These are phyloP conservation scores for Pterocles orientalis DNA, from an alignment of 2,113 vertebrate species.

Conservation along the genomic window DNA sequence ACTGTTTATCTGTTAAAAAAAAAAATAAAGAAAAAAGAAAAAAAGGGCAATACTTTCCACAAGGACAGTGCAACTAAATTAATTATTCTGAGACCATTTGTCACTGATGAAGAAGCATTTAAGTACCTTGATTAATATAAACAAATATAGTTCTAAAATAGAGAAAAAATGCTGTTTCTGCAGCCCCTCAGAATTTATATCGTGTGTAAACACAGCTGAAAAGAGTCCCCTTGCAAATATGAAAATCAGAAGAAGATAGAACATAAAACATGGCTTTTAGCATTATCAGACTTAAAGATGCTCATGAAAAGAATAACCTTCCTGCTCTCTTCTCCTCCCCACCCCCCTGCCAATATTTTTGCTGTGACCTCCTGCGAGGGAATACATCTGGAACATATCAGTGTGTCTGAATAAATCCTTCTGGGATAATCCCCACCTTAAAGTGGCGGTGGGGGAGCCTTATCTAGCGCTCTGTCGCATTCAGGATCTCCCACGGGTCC, in stretches of 20 bases:
- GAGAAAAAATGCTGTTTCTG: not conserved
- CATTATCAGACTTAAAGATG: not conserved
- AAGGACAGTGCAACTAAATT: not conserved
- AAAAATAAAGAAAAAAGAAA: not conserved
- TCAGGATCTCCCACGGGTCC: not conserved
- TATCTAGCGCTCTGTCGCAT: not conserved
- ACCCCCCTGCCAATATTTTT: not conserved
- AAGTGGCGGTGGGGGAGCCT: not conserved
- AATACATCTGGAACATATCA: not conserved
- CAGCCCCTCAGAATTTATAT: not conserved
- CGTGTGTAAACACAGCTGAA: not conserved
- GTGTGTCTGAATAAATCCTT: not conserved
- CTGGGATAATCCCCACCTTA: not conserved
- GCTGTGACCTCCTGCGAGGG: not conserved
- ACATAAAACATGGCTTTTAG: not conserved
- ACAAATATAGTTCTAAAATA: not conserved
- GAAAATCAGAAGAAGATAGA: not conserved
- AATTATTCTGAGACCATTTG: not conserved
- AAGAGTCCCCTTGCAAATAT: not conserved
- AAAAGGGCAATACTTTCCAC: not conserved
- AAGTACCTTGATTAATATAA: not conserved
- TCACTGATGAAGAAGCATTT: not conserved
- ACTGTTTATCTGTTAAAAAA: not conserved
- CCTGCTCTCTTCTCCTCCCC: not conserved
- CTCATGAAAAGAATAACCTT: not conserved